Conservation (phyloP, 2,113 vertebrate genomes). For the Tapirus terrestris region DNA sequence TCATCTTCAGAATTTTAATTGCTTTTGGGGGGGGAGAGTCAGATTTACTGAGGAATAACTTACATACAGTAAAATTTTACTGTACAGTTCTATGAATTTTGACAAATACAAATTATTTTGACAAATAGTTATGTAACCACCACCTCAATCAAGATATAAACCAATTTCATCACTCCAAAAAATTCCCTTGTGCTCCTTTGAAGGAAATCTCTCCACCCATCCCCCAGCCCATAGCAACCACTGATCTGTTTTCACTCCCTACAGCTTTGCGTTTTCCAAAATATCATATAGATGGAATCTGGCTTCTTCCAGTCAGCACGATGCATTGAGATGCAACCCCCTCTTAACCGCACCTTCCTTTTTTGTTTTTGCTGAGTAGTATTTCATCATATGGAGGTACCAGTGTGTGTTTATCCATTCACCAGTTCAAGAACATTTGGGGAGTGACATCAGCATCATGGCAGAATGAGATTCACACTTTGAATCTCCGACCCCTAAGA, state of each 20-base stretch:
- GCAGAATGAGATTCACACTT: no score
- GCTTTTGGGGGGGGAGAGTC: background rate
- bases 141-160: background rate
- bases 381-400: background rate
- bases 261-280: background rate
- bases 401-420: background rate
- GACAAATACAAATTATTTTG: background rate
- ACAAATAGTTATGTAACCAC: background rate
- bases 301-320: background rate
- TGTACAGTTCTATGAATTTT: background rate
- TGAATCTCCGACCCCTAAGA: no score
- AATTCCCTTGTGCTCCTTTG: background rate
- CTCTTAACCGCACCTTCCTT: no score
- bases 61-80: background rate
- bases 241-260: background rate
- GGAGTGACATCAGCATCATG: no score
- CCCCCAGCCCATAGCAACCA: background rate
- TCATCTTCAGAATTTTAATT: background rate
- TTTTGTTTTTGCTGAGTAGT: background rate
- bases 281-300: background rate
- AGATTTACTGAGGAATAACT: background rate
- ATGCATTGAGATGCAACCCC: background rate
- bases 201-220: background rate
- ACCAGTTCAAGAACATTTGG: background rate
- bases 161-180: background rate